Percentiles rank a stretch among this genome's conserved stretches.
Evolutionary conservation across 2,797 vertebrate species (phyloP).

Genomic region (Chlorospingus semifuscus): DNA sequence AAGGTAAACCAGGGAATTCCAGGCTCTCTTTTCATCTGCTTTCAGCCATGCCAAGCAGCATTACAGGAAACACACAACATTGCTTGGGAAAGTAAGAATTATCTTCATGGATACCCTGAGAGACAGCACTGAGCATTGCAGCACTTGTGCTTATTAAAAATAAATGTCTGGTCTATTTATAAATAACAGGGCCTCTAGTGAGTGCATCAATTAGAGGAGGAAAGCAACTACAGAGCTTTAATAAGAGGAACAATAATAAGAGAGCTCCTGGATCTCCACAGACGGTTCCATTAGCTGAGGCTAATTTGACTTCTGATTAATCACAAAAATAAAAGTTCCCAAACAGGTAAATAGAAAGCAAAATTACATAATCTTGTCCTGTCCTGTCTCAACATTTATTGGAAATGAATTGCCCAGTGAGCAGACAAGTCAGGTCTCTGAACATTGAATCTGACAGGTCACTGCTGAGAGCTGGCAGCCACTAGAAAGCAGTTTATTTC

Average conservation of each 20-base stretch:
- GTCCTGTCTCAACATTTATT: not conserved
- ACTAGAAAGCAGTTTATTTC: not conserved
- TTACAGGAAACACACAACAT: not conserved
- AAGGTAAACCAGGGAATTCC: not conserved
- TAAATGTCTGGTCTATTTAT: slow-evolving; percentile 3
- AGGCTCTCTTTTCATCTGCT: not conserved
- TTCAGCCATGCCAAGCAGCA: not conserved
- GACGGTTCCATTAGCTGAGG: not conserved
- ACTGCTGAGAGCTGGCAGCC: not conserved
- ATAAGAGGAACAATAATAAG: not conserved
- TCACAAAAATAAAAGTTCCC: not conserved
- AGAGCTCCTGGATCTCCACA: not conserved
- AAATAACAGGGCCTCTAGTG: not conserved
- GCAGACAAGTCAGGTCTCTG: not conserved
- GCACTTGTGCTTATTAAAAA: slow-evolving; percentile 32
- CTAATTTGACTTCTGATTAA: not conserved
- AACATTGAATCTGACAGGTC: not conserved
- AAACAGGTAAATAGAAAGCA: not conserved
- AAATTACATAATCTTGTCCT: not conserved
- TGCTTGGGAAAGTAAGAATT: not conserved
- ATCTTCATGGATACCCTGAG: not conserved
- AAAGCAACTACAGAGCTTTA: not conserved
- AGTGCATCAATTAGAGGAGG: not conserved
- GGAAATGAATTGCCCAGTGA: not conserved
- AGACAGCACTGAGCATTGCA: not conserved